Base-by-base conservation (phyloP, 2,797 vertebrate species). In the Lepidocolaptes lacrymiger region DNA sequence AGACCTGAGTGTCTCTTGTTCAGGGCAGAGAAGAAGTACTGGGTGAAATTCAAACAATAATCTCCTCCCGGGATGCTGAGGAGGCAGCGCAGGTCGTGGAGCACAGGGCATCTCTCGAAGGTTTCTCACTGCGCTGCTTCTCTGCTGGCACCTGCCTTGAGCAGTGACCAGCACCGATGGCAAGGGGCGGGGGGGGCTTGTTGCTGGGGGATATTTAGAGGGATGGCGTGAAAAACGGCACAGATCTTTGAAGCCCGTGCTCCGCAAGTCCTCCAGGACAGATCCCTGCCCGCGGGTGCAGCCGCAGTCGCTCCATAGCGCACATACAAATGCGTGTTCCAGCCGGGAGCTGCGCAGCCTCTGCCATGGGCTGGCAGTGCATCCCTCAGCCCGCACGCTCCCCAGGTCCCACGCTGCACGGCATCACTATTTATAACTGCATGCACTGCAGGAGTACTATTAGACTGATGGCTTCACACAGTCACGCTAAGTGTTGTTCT, bases 381-480 rank as follows among this genome's bases (percentile, higher is more conserved):
- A 4, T 18, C 14, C 39, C 76, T 2, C 2, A 22, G 73, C 91
- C 37, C 78, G 4, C 2, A 3, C 43, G 24, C 61, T 43, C 16
- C 44, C 27, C 61, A 1, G 72, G 72, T 37, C 79, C 82, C 69
- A 30, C 8, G 5, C 93, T 26, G n/a, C 81, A 20, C 2, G 2
- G 89, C 82, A 68, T n/a, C 91, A 32, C 91, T 96, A 95, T 97
- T 95, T 95, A 94, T 95, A 96, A 78, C 93, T 14, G 37, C 73
- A 10, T 1, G 51, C 79, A 10, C 89, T 37, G 69, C 93, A 81
- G 91, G 85, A 84, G 24, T 17, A 62, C 14, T 51, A 49, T 27
- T 26, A 89, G 95, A 34, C 85, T 75, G 85, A 69, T 49, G 77
- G 92, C 77, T 87, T 71, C 95, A 76, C 67, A 13, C 69, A 81